Base-by-base conservation (phyloP, 35 echinoderm and acorn worm genomes). In the Eucidaris tribuloides region DNA sequence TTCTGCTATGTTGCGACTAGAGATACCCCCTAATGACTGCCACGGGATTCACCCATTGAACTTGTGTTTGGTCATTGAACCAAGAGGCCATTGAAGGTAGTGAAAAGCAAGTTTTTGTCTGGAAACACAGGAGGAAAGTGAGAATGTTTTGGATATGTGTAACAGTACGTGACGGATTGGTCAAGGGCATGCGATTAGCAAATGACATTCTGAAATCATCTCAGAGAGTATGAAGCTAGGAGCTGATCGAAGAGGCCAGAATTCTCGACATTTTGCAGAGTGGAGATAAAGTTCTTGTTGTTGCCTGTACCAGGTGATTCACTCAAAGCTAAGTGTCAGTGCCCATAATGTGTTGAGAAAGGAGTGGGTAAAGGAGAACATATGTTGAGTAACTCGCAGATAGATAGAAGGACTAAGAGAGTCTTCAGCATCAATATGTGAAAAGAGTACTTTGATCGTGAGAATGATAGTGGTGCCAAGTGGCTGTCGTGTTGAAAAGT, bases 11-110 rank as follows among this genome's bases (percentile, higher is more conserved):
- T 85, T 91, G 82, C 89, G 0, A 45, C 31, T 7, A 62, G 52
- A 39, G 84, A 93, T 1, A 61, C n/a, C 79, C 24, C 24, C 62
- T 0, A 40, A 87, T 52, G 91, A 93, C 22, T 83, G n/a, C 83
- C 3, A 11, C 76, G 19, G 85, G 91, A 13, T 93, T 83, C 41
- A 93, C 65, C 31, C 91, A 87, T 93, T 83, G 84, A 93, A 28
- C 66, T 93, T 13, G 91, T 93, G 40, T 93, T 83, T 79, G 78
- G 85, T 5, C 91, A 78, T n/a, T 28, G 46, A 33, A 18, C 78
- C 88, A n/a, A 61, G 91, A 18, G 91, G 91, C 1, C 84, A 78
- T 20, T 50, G 77, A 22, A 83, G 46, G 17, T 65, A 88, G 19
- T 19, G 80, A 11, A 78, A 83, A 83, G 80, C 82, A 30, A 88